Evolutionary conservation across 2,113 vertebrate species (phyloP).

Genomic region (Antechinus flavipes): DNA sequence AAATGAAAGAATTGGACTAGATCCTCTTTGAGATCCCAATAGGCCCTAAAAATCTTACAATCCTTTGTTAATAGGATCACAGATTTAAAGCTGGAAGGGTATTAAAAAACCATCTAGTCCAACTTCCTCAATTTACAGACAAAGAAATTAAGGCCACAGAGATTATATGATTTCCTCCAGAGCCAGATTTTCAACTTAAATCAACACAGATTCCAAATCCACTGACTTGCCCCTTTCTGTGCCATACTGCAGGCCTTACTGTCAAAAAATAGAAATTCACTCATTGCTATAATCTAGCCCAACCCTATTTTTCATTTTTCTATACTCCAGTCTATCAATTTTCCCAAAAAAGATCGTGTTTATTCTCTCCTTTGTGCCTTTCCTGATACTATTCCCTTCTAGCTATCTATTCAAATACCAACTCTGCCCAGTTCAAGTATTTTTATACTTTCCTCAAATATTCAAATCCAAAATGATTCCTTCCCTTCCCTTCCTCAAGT

Average conservation of each 20-base stretch:
- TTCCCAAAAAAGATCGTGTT: background rate
- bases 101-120: background rate
- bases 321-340: background rate
- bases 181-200: background rate
- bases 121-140: background rate
- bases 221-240: background rate
- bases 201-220: background rate
- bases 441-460: background rate
- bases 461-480: background rate
- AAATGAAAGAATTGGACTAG: background rate
- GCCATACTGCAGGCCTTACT: background rate
- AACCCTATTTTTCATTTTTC: background rate
- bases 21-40: no score
- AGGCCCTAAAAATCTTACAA: background rate
- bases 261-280: background rate
- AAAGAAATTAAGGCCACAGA: background rate
- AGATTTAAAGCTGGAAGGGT: background rate
- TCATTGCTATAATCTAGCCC: background rate
- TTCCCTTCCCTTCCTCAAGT: background rate
- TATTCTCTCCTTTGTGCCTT: background rate
- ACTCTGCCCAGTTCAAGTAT: background rate
- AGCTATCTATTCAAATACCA: background rate
- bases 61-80: background rate
- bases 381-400: background rate
- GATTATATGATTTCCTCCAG: background rate